Evolutionary conservation across 2,113 vertebrate genomes (phyloP), one percentile per base, ranked within the genome.

Genomic region (Paratilapia polleni): DNA sequence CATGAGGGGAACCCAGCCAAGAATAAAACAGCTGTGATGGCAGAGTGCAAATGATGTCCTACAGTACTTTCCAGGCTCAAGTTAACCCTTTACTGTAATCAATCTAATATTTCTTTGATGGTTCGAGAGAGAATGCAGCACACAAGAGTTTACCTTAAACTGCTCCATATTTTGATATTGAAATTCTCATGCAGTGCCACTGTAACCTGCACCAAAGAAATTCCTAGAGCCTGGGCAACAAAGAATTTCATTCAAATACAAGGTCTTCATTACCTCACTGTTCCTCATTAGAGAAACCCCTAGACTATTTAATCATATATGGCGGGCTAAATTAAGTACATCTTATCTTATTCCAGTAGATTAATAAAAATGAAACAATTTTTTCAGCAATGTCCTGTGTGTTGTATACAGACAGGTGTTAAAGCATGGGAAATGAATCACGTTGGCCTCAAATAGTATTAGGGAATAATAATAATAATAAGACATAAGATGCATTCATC

Each of bases 281-380:
- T 56, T n/a, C 11, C 61, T 38, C 34, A 20, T 12, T 24, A 28
- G 15, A 28, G n/a, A 26, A 11, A 64, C 20, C 0, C 36, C 34
- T 64, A 20, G 7, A 15, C n/a, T 24, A 38, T 22, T 7, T 70
- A 1, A 28, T 28, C 24, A 20, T 2, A 0, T 20, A 47, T 15
- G 49, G 3, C 6, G 5, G 17, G 14, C 47, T 47, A 0, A 0
- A 49, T 12, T 49, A 52, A 19, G 43, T 7, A 12, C 17, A 28
- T 49, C 43, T 57, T 2, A 12, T 57, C 20, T 12, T 57, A 22
- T 57, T 22, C n/a, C 26, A 49, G 24, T 28, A 68, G 66, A 9
- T 70, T 17, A 12, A 0, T 19, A 4, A 12, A 1, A 28, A 28
- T 24, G 4, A 24, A 12, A 28, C 54, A 0, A 19, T 19, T 1